These are phyloP conservation scores for Bufotes viridis DNA, from an alignment of 2,797 vertebrate genomes.

Conservation along the genomic window DNA sequence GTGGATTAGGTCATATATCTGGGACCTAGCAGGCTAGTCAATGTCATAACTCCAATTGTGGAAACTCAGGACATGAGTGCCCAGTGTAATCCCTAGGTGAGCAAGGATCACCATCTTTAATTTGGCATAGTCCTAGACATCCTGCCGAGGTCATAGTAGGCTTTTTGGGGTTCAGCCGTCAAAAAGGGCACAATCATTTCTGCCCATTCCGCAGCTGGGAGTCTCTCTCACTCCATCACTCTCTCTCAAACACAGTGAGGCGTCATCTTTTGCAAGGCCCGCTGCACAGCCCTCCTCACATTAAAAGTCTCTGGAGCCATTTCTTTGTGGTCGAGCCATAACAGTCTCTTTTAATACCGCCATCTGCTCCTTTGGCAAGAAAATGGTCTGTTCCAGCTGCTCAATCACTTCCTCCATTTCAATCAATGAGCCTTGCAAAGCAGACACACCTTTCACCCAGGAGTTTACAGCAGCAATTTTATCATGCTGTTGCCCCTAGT, in stretches of 20 bases:
- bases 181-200: background rate
- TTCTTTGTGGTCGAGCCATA: background rate
- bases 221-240: background rate
- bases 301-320: background rate
- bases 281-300: too few relatives aligned
- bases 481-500: too few relatives aligned
- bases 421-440: too few relatives aligned
- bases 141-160: background rate
- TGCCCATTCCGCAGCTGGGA: background rate
- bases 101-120: background rate
- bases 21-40: background rate
- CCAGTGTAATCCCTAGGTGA: too few relatives aligned
- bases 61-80: background rate
- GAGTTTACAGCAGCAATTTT: too few relatives aligned
- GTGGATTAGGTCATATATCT: background rate
- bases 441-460: too few relatives aligned
- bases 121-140: background rate
- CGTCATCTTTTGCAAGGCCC: background rate
- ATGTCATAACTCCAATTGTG: background rate
- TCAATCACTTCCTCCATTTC: too few relatives aligned
- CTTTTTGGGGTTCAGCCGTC: background rate
- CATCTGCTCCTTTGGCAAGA: background rate
- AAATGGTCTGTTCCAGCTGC: too few relatives aligned
- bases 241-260: background rate
- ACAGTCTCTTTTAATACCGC: background rate